These are phyloP conservation scores for Protonibea diacanthus DNA, from an alignment of 2,797 vertebrate species.

Conservation along the genomic window DNA sequence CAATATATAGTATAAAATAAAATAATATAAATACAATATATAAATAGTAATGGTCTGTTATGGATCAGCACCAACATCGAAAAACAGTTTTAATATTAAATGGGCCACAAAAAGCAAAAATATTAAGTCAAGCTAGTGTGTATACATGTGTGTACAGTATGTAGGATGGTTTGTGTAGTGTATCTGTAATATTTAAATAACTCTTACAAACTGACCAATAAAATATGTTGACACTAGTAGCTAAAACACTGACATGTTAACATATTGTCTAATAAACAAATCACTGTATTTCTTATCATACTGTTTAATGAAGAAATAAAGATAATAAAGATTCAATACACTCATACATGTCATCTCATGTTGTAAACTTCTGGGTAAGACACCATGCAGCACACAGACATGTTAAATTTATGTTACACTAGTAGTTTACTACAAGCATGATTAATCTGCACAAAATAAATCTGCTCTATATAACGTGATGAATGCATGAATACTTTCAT, in stretches of 20 bases:
- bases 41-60: not conserved
- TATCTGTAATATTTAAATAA: too few species aligned
- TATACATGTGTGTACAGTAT: not conserved
- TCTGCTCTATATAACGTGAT: slow-evolving; percentile 14
- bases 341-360: not conserved
- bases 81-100: too few species aligned
- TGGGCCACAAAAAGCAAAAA: not conserved
- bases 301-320: not conserved
- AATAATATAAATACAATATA: too few species aligned
- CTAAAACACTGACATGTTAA: not conserved
- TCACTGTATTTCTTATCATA: not conserved
- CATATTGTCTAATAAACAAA: not conserved
- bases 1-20: too few species aligned
- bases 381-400: not conserved
- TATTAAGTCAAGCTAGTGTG: not conserved
- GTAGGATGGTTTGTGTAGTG: not conserved
- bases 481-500: not conserved
- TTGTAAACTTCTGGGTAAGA: not conserved
- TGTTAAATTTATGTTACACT: not conserved
- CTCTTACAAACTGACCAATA: too few species aligned
- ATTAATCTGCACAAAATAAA: slow-evolving; percentile 7
- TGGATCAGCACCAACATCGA: not conserved
- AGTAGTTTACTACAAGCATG: not conserved
- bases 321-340: not conserved
- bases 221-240: not conserved